Base-by-base conservation (phyloP, 2,113 vertebrate species). In the Rhinopomastus cyanomelas region DNA sequence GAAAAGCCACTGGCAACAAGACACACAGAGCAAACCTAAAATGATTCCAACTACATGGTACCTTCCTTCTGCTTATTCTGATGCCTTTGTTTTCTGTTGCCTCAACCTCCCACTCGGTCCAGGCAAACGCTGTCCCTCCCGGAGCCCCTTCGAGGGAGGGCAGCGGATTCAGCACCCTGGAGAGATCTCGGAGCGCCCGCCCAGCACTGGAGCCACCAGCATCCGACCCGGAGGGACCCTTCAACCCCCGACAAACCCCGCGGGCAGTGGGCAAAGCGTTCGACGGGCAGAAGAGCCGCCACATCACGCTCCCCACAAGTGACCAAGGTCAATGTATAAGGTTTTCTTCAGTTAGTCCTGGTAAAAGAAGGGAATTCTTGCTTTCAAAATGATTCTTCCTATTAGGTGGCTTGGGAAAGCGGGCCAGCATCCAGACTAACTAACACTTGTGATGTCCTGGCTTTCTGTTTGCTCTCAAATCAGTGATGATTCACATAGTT, bases 61-160 rank as follows among this genome's bases (percentile, higher is more conserved):
- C 26, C 57, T 20, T 16, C 26, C 37, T 62, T 64, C 46, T 80
- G 23, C 25, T 76, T 66, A 44, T 52, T 79, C 51, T 23, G 30
- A 30, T 64, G 52, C 22, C n/a, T 49, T 46, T 3, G 30, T 13
- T 15, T 55, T 53, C 73, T 42, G 3, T 78, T 48, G 46, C 30
- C 11, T 18, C 23, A 49, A 14, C 16, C 48, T 39, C 14, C 27
- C 55, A 52, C 15, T 1, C 11, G 21, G 39, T 19, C 18, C n/a
- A 62, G n/a, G 29, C 39, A 73, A 78, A 75, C 13, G 22, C 61
- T 60, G 39, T 20, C 21, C 11, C 17, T 18, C 9, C 25, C 51
- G 4, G 17, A 46, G 29, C 22, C 9, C 1, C 7, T 2, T 29
- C n/a, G 9, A 2, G 0, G 14, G 20, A 2, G 5, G 7, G 21